Evolutionary conservation across 2,888 invertebrate genomes (phyloP), one percentile per base, ranked within the genome.

Genomic region (Pachycephus smyrnensis): DNA sequence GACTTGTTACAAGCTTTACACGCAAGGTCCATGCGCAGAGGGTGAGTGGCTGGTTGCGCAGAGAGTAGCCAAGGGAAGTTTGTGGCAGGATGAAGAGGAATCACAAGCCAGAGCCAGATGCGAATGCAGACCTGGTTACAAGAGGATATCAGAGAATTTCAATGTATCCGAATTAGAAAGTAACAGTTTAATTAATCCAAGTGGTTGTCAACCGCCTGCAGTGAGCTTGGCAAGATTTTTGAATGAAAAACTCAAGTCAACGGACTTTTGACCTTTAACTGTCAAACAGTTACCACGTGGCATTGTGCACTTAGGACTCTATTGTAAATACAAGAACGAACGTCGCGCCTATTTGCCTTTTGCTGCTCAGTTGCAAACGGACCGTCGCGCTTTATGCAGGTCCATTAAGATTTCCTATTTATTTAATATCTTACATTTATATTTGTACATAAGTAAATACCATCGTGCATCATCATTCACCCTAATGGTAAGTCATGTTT

Each of bases 1-100:
- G 15, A 94, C 94, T n/a, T 97, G 97, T 89, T 94, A 96, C 89
- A 95, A 95, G 84, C 92, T 97, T 31, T 95, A 97, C 89, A 94
- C 95, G 0, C 95, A 95, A 84, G 97, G 97, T 0, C 96, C 97
- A 0, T 97, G 97, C 85, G 92, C 93, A 0, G 93, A 94, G 1
- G 95, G 96, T 0, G 94, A 96, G 83, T 95, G 95, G 95, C 86
- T 95, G 69, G 94, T 94, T 35, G 94, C 95, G 0, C 92, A 92
- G 33, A 92, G 95, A 82, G 89, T 88, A 37, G 84, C 89, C 3
- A 90, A 89, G 80, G 86, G 86, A 33, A 85, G 82, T 35, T 79
- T 88, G 30, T 90, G 91, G 89, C 82, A 80, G 11, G 80, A 83
- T 2, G 85, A 82, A 9, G 73, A 83, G 69, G 91, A 87, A 73